phyloP scores from a whole-genome alignment of 2,888 invertebrate species.

The Drosophila dives region DNA sequence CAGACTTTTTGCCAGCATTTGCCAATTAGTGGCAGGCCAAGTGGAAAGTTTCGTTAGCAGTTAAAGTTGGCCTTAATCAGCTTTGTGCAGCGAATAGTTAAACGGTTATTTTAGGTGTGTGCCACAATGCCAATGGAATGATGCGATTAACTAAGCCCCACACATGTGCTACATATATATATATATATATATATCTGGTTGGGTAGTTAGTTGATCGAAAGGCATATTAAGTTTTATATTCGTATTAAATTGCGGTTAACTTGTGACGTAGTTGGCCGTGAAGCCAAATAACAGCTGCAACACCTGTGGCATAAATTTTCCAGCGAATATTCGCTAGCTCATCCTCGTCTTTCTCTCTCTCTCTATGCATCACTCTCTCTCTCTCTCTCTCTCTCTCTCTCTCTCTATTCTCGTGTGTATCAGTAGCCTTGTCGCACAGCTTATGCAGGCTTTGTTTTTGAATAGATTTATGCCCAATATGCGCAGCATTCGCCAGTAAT shows the following conservation, averaged over 20 bases:
- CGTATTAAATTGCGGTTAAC: constrained; percentile 61
- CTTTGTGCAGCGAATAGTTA: constrained; percentile 9
- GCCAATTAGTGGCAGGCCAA: constrained; percentile 14
- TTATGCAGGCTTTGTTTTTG: constrained; percentile 48
- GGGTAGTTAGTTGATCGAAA: too few species aligned
- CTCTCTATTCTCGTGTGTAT: neutral
- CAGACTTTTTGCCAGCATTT: neutral
- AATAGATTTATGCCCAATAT: constrained; percentile 75
- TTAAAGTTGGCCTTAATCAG: constrained; percentile 11
- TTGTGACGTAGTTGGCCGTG: constrained; percentile 24
- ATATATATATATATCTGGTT: neutral
- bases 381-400: neutral
- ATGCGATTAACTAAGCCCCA: neutral
- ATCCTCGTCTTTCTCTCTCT: neutral
- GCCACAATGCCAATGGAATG: neutral
- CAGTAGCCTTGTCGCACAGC: constrained; percentile 12
- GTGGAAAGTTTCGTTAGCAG: neutral
- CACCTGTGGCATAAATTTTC: constrained; percentile 73
- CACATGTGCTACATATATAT: neutral
- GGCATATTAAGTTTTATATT: constrained; percentile 43
- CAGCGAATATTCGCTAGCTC: neutral
- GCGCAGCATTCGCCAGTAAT: constrained; percentile 65
- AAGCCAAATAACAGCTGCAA: constrained; percentile 31
- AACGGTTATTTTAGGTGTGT: neutral
- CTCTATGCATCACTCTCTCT: neutral